Base-by-base conservation (phyloP, 37 sponge, comb jelly and placozoan species). In the Spongilla lacustris region DNA sequence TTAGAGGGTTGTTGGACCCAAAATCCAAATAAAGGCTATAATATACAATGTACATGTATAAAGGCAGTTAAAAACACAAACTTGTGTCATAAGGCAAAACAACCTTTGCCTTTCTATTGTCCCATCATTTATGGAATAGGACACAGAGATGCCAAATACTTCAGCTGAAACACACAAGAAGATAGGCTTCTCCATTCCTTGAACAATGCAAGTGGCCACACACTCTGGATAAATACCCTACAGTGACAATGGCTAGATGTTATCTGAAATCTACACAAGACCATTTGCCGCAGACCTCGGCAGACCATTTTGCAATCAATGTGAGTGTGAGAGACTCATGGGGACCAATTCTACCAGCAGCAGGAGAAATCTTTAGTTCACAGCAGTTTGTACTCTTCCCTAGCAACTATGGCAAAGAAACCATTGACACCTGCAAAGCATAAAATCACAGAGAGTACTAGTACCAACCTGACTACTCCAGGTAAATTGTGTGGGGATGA, bases 391-490 rank as follows among this genome's bases (percentile, higher is more conserved):
- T 71, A 68, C 93, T 91, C 13, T 41, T 0, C 32, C 84, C 66
- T 91, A 90, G 17, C 17, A 72, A 36, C 11, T 11, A 21, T 25
- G 34, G 58, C 48, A 23, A 34, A 41, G 22, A 25, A 30, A 19
- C 14, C 76, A 80, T 4, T 77, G 33, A 33, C 22, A 38, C 35
- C 28, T 4, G 17, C 1, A 74, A 58, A 86, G n/a, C 21, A 71
- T 0, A 67, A 12, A 14, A 3, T 2, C 41, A 46, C 36, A 68
- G 9, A 27, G 12, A 46, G 49, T 70, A 23, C n/a, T n/a, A n/a
- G n/a, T n/a, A n/a, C 41, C 31, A 66, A 89, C 82, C 82, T 92
- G 91, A 22, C 68, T 34, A 30, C 83, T 88, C 95, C 95, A 94
- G 28, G 72, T 74, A 41, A 80, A 94, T 32, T 82, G 80, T 27